phyloP scores from a whole-genome alignment of 2,113 vertebrate species.

The Bagarius yarrelli region DNA sequence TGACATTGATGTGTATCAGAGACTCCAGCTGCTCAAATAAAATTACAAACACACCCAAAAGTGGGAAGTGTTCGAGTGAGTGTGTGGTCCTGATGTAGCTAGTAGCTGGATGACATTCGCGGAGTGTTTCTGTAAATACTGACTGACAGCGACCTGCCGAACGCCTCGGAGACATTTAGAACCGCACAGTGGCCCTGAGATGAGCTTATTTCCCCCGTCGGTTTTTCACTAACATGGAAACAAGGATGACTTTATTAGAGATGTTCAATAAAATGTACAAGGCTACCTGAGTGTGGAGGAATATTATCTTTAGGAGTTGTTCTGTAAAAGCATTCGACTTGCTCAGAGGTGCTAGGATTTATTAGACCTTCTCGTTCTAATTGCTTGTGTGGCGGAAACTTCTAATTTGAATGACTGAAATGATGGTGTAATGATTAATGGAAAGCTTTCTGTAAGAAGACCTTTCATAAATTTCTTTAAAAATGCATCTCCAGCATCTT shows the following conservation, averaged over 20 bases:
- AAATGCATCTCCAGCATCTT: too few relatives aligned
- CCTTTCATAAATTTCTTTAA: too few relatives aligned
- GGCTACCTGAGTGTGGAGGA: background rate
- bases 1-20: background rate
- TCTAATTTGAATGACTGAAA: background rate
- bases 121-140: background rate
- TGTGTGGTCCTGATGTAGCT: background rate
- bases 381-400: too few relatives aligned
- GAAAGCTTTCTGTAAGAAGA: background rate
- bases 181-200: background rate
- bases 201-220: background rate
- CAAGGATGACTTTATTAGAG: background rate
- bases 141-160: slow-evolving; percentile 8
- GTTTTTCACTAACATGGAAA: background rate
- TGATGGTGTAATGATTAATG: background rate
- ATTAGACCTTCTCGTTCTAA: too few relatives aligned
- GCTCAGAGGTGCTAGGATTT: too few relatives aligned
- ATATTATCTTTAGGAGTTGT: background rate
- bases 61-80: background rate
- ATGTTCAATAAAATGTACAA: background rate
- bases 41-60: background rate
- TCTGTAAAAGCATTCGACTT: background rate
- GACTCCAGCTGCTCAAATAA: background rate
- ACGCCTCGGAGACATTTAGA: background rate
- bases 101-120: background rate